Evolutionary conservation across 2,797 vertebrate species (phyloP), one percentile per base, ranked within the genome.

Genomic region (Ceryle rudis): DNA sequence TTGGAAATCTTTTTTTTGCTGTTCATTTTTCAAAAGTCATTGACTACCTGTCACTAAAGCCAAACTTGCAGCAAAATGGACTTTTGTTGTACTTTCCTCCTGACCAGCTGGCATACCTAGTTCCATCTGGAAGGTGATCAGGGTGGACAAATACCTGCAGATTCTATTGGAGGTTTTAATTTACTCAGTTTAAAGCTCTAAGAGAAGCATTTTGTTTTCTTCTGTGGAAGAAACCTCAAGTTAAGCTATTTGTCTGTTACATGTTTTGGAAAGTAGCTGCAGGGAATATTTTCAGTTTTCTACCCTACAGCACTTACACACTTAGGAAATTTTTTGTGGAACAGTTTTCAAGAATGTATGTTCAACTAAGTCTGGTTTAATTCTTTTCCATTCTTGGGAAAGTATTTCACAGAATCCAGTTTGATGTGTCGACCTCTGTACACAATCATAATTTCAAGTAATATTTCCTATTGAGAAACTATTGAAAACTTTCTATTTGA

Each of bases 251-350:
- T 49, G 6, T 60, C 35, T 60, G 23, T 86, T 77, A 84, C 62
- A 18, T 39, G 5, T 61, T 89, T 94, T 67, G 8, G 23, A 46
- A 80, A 54, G 4, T n/a, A 5, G 1, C 9, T 44, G 9, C 26
- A 52, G 5, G 14, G 84, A 62, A 39, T 33, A 72, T 73, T 77
- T 89, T 87, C 70, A 62, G 3, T 46, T 61, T 55, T 84, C 26
- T 7, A 58, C 3, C 2, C 2, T 51, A 31, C 11, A 70, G 12
- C 4, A 39, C 6, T 57, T 55, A 33, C 2, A 37, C 1, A 26
- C 3, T 41, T 58, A 37, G 6, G 20, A 58, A 4, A 47, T 67
- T 39, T 33, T 33, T 23, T 20, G 49, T 51, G 41, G 37, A 74
- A 57, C 3, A 0, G 21, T 29, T 69, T 77, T 21, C 13, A 49